A percentile compares a stretch with the other conserved stretches of the same genome.
Conservation (phyloP, 2,888 invertebrate genomes). For the Drosophila greeni region DNA sequence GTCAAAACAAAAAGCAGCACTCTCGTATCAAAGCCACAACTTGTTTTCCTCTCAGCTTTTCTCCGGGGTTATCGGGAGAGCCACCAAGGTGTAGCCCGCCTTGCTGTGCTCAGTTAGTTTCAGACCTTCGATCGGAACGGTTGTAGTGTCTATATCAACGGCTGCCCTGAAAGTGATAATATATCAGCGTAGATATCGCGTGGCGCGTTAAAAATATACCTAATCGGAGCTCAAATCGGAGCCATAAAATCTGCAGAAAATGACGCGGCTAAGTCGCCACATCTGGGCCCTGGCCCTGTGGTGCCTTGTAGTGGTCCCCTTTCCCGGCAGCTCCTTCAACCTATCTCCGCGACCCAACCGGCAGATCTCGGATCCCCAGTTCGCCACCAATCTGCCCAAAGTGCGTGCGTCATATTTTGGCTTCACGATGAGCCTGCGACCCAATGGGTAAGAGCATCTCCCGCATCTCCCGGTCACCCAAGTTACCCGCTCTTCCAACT, state of each 20-base stretch:
- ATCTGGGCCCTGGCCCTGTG: slow-evolving; percentile 14
- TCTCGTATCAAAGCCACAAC: slow-evolving; percentile 6
- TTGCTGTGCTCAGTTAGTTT: slow-evolving; percentile 25
- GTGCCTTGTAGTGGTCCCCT: slow-evolving; percentile 8
- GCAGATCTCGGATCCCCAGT: slow-evolving; percentile 75
- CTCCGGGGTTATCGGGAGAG: neutral
- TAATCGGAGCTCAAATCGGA: neutral
- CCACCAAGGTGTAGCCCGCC: slow-evolving; percentile 2
- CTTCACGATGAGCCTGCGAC: slow-evolving; percentile 72
- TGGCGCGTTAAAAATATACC: slow-evolving; percentile 6
- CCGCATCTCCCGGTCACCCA: slow-evolving; percentile 23
- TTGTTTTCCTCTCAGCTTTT: neutral
- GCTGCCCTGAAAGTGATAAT: slow-evolving; percentile 46
- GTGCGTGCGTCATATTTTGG: slow-evolving; percentile 78
- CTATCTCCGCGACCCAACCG: slow-evolving; percentile 77
- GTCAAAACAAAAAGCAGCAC: slow-evolving; percentile 17
- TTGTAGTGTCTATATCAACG: slow-evolving; percentile 7
- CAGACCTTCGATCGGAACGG: slow-evolving; percentile 37
- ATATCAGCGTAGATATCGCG: slow-evolving; percentile 29
- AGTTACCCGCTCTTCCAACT: neutral
- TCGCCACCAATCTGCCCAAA: slow-evolving; percentile 68
- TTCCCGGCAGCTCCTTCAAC: slow-evolving; percentile 63
- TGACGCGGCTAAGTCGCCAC: slow-evolving; percentile 43
- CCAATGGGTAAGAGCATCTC: slow-evolving; percentile 71
- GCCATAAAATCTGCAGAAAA: slow-evolving; percentile 24